Conservation (phyloP, 2,797 vertebrate species). For the Pipistrellus nathusii region DNA sequence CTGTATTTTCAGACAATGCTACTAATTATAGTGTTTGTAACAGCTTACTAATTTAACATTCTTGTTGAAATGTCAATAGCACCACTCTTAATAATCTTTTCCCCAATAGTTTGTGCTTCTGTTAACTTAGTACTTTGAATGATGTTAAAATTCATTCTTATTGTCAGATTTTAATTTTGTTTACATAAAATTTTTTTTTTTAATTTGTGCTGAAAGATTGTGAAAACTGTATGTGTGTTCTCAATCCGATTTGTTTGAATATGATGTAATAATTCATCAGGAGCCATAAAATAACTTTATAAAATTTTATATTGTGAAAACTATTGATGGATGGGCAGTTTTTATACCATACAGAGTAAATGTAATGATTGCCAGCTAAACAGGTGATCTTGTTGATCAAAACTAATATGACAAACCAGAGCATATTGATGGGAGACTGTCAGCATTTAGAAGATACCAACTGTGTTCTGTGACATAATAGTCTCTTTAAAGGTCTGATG, state of each 20-base stretch:
- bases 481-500: not conserved
- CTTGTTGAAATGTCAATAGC: not conserved
- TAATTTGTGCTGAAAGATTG: not conserved
- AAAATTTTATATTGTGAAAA: constrained; percentile 10
- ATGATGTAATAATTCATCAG: not conserved
- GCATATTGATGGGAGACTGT: not conserved
- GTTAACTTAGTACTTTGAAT: not conserved
- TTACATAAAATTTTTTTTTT: not conserved
- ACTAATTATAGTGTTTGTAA: not conserved
- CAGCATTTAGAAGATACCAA: not conserved
- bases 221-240: not conserved
- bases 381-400: not conserved
- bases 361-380: not conserved
- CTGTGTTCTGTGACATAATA: not conserved
- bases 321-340: not conserved
- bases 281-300: not conserved
- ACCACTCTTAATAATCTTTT: not conserved
- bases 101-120: not conserved
- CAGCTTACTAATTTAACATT: not conserved
- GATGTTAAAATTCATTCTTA: not conserved
- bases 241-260: not conserved
- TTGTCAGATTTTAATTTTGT: constrained; percentile 11
- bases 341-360: not conserved
- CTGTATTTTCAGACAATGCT: not conserved
- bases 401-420: not conserved